Base-by-base conservation (phyloP, 2,888 invertebrate genomes). In the Schizotus pectinicornis region DNA sequence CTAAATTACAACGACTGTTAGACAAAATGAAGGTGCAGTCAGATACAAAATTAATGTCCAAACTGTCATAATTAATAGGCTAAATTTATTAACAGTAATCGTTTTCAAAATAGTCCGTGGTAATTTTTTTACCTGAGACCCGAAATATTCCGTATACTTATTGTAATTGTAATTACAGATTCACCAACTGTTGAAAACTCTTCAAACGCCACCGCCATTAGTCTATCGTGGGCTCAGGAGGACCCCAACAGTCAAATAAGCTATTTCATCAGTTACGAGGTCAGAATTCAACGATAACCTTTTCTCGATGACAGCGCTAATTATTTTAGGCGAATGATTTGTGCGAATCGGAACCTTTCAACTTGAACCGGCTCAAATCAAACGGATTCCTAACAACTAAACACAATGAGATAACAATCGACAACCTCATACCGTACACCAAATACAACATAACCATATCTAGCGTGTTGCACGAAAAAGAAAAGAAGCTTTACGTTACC, bases 371-470 rank as follows among this genome's bases (percentile, higher is more conserved):
- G 53, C 41, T 66, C 8, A 75, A 73, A 65, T 77, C 77, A 0
- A 73, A 71, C 63, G 77, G 76, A 35, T 76, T 74, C 55, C 22
- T 77, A 6, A 67, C 73, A 9, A 73, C 72, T 3, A 73, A 69
- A 58, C 60, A 63, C 5, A 75, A 68, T 52, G 64, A 71, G 60
- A 55, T 75, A 2, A 49, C 63, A 30, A 62, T 78, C 12, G 61
- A 67, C 1, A 65, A 74, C 56, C 62, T 78, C 8, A 46, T 76
- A 12, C 78, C 77, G 1, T 76, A 68, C 53, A 78, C 78, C 0
- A 37, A 62, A 8, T 78, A 78, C 52, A 73, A 73, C 47, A 59
- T 78, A 8, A 73, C 69, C 1, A 63, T 78, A 30, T 73, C 70
- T 1, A 71, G 74, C 50, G 66, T 76, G 33, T 55, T 78, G 8